Evolutionary conservation across 2,113 vertebrate genomes (phyloP), one percentile per base, ranked within the genome.

Genomic region (Pygoscelis antarcticus): DNA sequence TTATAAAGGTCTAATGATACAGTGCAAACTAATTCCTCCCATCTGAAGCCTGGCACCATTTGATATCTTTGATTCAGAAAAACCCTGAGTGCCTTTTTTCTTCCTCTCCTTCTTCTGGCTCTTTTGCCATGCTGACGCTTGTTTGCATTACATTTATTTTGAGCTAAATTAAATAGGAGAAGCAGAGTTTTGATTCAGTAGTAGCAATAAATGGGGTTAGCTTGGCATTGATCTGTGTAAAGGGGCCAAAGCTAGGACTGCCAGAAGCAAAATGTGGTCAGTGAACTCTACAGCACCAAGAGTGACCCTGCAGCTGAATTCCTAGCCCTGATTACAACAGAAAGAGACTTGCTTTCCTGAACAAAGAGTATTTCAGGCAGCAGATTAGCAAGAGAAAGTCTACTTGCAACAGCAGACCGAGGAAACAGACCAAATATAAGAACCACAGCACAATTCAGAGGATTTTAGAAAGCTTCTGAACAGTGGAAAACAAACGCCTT

Each of bases 171-270:
- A 96, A 94, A 95, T 60, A 91, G 70, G 95, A 96, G 95, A 94
- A 96, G 89, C 91, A 76, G 94, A 94, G 91, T 94, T 88, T 84
- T 95, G 91, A 90, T 58, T 97, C 90, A 84, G 90, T 65, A 93
- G 86, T 72, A 92, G 86, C 65, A 97, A 96, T 96, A 96, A 97
- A 96, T 92, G 94, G 96, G 91, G 95, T 97, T 96, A 96, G 97
- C 87, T 85, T 94, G 83, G 92, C 92, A 97, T 89, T 87, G 86
- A 90, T 97, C 96, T 96, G 93, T 69, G 89, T 74, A 92, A 97
- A 76, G 82, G 61, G 93, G 89, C 89, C 65, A 86, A 92, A 93
- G 92, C 90, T 78, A 74, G 77, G 54, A 94, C 76, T 82, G 96
- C 91, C 74, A 85, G 90, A 58, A 96, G 95, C 74, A 89, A 89